Base-by-base conservation (phyloP, 2,797 vertebrate genomes). In the Borostomias antarcticus region DNA sequence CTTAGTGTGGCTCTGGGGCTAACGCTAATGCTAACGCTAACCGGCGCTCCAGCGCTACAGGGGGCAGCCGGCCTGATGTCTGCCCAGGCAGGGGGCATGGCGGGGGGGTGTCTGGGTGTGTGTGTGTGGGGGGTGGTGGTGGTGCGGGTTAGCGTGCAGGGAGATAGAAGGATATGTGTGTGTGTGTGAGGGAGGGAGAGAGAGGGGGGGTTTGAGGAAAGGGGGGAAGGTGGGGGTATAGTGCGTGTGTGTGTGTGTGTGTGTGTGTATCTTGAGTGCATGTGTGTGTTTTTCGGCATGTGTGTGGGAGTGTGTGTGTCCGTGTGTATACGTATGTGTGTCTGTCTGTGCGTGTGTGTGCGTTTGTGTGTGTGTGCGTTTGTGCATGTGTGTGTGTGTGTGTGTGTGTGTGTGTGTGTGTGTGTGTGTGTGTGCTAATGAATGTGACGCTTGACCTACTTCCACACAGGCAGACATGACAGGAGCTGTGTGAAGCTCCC, bases 321-420 rank as follows among this genome's bases (percentile, higher is more conserved):
- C 9, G 32, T 33, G 72, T 78, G 65, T 75, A 76, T 79, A 82
- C 75, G 54, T 59, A 68, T 37, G 61, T 54, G 65, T n/a, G n/a
- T n/a, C n/a, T n/a, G n/a, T n/a, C n/a, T n/a, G 43, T 57, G 54
- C 33, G 30, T 35, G 56, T 58, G 17, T 33, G 30, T 10, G 19
- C 21, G 32, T 35, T 3, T 32, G 32, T 37, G 56, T 9, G 21
- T 32, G n/a, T 35, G 54, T 29, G 5, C 17, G 43, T 15, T 15
- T 4, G 48, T 50, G 48, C n/a, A 9, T 50, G 21, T 30, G 28
- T 54, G 25, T 30, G 51, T 53, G 51, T 53, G 50, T 52, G 50
- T 52, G 50, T 52, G 7, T 2, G 23, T 21, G 48, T 8, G 23
- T 52, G 50, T 52, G 50, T 52, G 52, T 54, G 9, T 51, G 43